These are phyloP conservation scores for Lophotis ruficrista DNA, from an alignment of 2,113 vertebrate genomes.

Conservation along the genomic window DNA sequence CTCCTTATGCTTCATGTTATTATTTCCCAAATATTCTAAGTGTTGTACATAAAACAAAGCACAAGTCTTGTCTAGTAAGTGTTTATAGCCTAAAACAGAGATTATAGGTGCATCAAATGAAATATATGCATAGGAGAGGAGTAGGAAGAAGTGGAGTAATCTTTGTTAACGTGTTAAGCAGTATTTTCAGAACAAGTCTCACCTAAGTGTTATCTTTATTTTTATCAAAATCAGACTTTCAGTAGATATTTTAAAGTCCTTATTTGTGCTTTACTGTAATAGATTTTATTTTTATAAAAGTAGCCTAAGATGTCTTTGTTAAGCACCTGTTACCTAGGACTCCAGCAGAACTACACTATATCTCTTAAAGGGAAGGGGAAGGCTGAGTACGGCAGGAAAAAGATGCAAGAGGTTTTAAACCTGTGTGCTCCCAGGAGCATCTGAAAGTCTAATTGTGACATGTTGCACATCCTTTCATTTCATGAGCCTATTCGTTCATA, in stretches of 20 bases:
- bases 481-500: neutral
- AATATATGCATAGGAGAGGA: neutral
- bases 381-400: too few species aligned
- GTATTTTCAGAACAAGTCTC: neutral
- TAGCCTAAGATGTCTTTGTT: neutral
- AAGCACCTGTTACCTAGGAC: accelerated
- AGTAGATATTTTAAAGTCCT: neutral
- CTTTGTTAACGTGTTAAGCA: neutral
- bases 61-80: neutral
- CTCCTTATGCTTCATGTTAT: neutral
- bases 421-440: neutral
- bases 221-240: neutral
- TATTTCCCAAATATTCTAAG: neutral
- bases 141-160: neutral
- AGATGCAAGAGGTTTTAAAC: neutral
- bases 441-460: neutral
- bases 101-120: neutral
- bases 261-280: neutral
- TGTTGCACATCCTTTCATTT: neutral
- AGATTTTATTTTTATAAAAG: neutral
- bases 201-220: neutral
- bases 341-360: neutral
- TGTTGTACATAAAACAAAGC: neutral
- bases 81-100: neutral
- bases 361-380: neutral